These are phyloP conservation scores for Rhynchonycteris naso DNA, from an alignment of 2,797 vertebrate species.

Conservation along the genomic window DNA sequence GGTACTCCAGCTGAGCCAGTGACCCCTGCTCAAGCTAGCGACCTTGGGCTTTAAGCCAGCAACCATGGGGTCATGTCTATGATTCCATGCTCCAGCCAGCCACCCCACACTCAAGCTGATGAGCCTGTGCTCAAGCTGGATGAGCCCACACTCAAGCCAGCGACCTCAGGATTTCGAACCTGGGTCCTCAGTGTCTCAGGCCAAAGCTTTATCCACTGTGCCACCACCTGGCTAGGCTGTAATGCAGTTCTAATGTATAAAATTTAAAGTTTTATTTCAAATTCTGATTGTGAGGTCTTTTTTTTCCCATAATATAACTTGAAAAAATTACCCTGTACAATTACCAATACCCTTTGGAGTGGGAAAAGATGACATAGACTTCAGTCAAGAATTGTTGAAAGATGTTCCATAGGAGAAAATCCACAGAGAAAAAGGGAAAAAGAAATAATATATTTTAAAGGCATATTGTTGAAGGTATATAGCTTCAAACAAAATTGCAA, in stretches of 20 bases:
- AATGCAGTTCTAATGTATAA: not conserved
- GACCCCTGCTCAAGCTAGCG: too few relatives aligned
- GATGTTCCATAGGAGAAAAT: not conserved
- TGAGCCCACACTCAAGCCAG: too few relatives aligned
- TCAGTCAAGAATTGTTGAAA: not conserved
- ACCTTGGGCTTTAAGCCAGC: too few relatives aligned
- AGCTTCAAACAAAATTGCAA: conserved; percentile 1
- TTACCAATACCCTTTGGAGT: not conserved
- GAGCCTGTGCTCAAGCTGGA: too few relatives aligned
- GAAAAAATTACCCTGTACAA: not conserved
- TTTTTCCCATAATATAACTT: not conserved
- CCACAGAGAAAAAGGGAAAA: not conserved
- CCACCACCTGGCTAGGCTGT: too few relatives aligned
- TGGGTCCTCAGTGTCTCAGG: too few relatives aligned
- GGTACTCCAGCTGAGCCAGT: too few relatives aligned
- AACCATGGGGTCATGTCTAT: too few relatives aligned
- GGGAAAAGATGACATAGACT: not conserved
- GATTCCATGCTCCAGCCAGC: too few relatives aligned
- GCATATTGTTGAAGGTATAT: not conserved
- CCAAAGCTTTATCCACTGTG: too few relatives aligned
- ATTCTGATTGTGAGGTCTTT: not conserved
- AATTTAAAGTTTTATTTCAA: conserved; percentile 17
- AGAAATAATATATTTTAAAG: not conserved
- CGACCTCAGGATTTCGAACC: too few relatives aligned
- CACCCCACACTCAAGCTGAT: too few relatives aligned